Evolutionary conservation across 2,797 vertebrate species (phyloP).

Genomic region (Chloroceryle inda): DNA sequence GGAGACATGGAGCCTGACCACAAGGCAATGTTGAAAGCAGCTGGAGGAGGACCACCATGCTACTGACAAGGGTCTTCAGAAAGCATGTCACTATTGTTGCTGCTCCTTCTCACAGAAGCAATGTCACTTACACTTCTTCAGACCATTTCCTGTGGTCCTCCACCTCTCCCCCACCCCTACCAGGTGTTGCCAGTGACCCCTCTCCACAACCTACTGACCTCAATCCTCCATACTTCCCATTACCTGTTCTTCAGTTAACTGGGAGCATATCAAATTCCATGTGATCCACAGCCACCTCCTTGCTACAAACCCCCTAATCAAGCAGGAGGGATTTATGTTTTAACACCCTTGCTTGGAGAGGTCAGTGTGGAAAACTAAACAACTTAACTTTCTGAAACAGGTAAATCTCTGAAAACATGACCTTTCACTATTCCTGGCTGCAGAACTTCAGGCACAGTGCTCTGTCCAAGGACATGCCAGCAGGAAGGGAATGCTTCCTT

Average conservation of each 20-base stretch:
- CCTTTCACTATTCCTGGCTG: neutral
- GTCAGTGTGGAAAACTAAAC: neutral
- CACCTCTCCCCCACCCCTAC: neutral
- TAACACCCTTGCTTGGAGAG: neutral
- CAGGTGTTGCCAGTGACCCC: neutral
- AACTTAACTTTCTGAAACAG: neutral
- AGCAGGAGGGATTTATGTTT: neutral
- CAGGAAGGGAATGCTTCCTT: neutral
- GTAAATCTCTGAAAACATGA: neutral
- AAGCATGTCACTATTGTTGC: neutral
- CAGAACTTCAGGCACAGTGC: neutral
- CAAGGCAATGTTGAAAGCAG: neutral
- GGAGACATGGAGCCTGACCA: neutral
- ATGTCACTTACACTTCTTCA: rapidly evolving
- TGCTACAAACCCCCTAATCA: neutral
- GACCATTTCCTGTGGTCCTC: neutral
- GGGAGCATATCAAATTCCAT: neutral
- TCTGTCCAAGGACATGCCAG: neutral
- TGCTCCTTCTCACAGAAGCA: neutral
- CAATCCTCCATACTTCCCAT: neutral
- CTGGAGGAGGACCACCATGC: neutral
- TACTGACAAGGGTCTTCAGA: neutral
- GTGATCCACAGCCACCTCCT: neutral
- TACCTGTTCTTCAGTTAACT: neutral
- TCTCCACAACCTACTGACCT: neutral